Conservation (phyloP, 2,113 vertebrate genomes). For the Dascyllus trimaculatus region DNA sequence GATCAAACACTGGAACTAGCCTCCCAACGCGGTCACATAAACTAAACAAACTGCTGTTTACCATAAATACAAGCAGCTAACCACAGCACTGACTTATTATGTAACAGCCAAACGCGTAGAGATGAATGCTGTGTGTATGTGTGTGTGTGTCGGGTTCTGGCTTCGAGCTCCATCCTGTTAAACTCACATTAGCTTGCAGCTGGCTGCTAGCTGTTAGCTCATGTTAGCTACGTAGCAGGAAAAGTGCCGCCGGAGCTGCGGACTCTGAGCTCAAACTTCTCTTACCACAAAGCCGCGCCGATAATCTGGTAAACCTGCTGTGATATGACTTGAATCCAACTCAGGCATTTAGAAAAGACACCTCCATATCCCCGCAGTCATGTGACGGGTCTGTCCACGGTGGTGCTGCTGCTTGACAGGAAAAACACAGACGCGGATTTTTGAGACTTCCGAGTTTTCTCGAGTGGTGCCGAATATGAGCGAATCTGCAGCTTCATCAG, state of each 20-base stretch:
- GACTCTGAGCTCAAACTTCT: background rate
- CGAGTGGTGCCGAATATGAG: conserved; percentile 41
- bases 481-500: conserved; percentile 17
- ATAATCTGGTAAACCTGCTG: background rate
- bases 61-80: background rate
- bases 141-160: background rate
- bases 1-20: conserved; percentile 7
- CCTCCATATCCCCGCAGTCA: conserved; percentile 34
- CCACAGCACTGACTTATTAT: background rate
- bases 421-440: conserved; percentile 7
- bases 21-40: background rate
- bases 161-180: background rate
- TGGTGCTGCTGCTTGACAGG: conserved; percentile 13
- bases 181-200: conserved; percentile 22
- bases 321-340: background rate
- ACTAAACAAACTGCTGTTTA: background rate
- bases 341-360: conserved; percentile 8
- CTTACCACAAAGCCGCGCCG: conserved; percentile 39
- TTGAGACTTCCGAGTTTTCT: conserved; percentile 76
- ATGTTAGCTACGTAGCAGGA: background rate
- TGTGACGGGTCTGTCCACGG: conserved; percentile 22
- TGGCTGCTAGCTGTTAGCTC: conserved; percentile 33
- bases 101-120: fast-evolving
- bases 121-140: background rate
- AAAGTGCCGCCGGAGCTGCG: conserved; percentile 10